phyloP scores from a whole-genome alignment of 2,888 invertebrate species.

The Dasysyrphus tricinctus region DNA sequence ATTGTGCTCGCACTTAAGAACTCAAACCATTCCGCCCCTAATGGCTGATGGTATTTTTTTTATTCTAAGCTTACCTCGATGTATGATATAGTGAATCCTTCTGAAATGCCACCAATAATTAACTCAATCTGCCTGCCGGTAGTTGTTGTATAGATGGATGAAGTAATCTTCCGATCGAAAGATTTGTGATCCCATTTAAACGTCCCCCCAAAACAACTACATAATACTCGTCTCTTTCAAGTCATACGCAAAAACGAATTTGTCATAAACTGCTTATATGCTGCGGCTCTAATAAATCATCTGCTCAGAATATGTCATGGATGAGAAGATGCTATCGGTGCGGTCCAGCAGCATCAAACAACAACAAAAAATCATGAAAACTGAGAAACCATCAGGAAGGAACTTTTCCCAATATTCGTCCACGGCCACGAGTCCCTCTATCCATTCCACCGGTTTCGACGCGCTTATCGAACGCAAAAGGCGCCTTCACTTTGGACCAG shows the following conservation, averaged over 20 bases:
- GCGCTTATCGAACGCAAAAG: constrained; percentile 46
- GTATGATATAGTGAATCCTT: constrained; percentile 7
- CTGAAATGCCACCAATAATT: constrained; percentile 68
- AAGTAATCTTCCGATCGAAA: constrained; percentile 70
- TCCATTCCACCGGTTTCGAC: background rate
- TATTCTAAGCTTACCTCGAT: constrained; percentile 25
- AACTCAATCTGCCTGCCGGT: constrained; percentile 74
- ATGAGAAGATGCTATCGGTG: constrained; percentile 45
- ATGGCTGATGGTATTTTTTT: constrained; percentile 19
- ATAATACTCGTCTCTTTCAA: constrained; percentile 4
- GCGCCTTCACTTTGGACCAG: constrained; percentile 53
- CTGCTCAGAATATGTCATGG: constrained; percentile 51
- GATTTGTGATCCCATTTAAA: constrained; percentile 72
- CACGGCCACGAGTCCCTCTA: background rate
- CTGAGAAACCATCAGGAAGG: constrained; percentile 44
- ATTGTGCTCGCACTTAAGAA: constrained; percentile 25
- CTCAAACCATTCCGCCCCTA: constrained; percentile 4
- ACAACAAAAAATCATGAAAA: background rate
- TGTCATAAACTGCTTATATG: constrained; percentile 71
- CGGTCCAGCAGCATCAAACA: constrained; percentile 35
- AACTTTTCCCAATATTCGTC: constrained; percentile 37
- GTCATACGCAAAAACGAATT: constrained; percentile 67
- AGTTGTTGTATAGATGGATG: constrained; percentile 35
- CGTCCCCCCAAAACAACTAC: background rate
- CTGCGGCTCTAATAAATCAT: constrained; percentile 64